Conservation (phyloP, 2,797 vertebrate species). For the Silurus aristotelis region DNA sequence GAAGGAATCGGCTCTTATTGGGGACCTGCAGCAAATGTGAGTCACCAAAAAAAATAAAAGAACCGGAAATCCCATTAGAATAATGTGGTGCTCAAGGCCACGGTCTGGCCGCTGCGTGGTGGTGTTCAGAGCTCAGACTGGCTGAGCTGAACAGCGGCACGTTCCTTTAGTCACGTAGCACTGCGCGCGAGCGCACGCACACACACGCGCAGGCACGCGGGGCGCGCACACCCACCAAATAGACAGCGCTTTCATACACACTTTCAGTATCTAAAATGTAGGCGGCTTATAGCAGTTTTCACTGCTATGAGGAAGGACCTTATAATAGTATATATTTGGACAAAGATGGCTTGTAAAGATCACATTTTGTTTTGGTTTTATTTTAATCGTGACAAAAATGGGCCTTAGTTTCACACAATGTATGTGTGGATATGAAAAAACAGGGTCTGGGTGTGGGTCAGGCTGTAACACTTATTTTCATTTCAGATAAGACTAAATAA, state of each 20-base stretch:
- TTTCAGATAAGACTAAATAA: background rate
- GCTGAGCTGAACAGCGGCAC: constrained; percentile 55
- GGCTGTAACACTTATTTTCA: background rate
- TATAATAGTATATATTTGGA: background rate
- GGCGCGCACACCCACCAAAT: background rate
- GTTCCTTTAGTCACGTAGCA: constrained; percentile 79
- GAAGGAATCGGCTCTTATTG: background rate
- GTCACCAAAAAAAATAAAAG: background rate
- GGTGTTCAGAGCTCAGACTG: background rate
- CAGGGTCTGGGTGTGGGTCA: background rate
- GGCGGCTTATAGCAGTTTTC: background rate
- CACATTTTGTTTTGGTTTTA: background rate
- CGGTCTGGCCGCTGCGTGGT: background rate
- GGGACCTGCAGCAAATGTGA: background rate
- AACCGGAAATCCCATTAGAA: background rate
- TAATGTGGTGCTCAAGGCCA: background rate
- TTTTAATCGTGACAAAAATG: background rate
- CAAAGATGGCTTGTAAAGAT: background rate
- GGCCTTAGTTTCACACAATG: background rate
- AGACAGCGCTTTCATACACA: background rate
- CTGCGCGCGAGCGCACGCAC: constrained; percentile 40
- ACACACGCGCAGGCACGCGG: background rate
- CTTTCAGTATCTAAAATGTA: background rate
- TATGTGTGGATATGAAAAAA: background rate
- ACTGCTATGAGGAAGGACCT: background rate